Conservation (phyloP, 2,888 invertebrate genomes). For the Chloroclysta siterata region DNA sequence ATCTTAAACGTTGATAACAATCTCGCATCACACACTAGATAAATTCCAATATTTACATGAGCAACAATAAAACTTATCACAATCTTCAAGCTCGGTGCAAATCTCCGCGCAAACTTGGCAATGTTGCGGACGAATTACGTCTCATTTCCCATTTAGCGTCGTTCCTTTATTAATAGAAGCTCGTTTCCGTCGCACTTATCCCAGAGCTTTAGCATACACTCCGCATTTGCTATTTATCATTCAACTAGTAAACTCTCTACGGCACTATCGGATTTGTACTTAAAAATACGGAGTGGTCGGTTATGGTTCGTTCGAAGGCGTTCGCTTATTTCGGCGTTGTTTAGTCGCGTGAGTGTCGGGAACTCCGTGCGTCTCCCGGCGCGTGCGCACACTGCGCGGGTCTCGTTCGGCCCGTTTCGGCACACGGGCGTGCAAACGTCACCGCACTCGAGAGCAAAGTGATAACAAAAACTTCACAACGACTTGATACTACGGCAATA, state of each 20-base stretch:
- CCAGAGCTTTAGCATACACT: constrained; percentile 50
- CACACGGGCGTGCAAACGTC: constrained; percentile 70
- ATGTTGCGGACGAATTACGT: constrained; percentile 69
- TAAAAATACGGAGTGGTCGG: constrained; percentile 54
- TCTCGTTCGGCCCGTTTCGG: constrained; percentile 58
- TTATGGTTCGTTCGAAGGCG: constrained; percentile 73
- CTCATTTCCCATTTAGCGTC: constrained; percentile 66
- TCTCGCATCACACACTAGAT: constrained; percentile 64
- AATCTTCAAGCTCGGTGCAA: constrained; percentile 57
- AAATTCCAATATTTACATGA: constrained; percentile 63
- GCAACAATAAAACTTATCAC: constrained; percentile 70
- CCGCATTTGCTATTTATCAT: constrained; percentile 41
- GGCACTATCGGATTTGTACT: constrained; percentile 52
- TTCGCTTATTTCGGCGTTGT: constrained; percentile 67
- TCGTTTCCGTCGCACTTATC: constrained; percentile 55
- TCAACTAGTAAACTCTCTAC: constrained; percentile 44
- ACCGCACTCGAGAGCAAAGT: constrained; percentile 67
- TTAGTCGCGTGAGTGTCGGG: constrained; percentile 62
- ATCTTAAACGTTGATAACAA: constrained; percentile 35
- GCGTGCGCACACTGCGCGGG: constrained; percentile 63
- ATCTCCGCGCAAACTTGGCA: constrained; percentile 78
- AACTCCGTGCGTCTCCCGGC: constrained; percentile 66
- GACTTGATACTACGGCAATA: constrained; percentile 64
- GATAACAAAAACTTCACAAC: constrained; percentile 77
- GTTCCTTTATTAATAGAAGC: constrained; percentile 71